Evolutionary conservation across 2,113 vertebrate genomes (phyloP).

Genomic region (Myotis yumanensis): DNA sequence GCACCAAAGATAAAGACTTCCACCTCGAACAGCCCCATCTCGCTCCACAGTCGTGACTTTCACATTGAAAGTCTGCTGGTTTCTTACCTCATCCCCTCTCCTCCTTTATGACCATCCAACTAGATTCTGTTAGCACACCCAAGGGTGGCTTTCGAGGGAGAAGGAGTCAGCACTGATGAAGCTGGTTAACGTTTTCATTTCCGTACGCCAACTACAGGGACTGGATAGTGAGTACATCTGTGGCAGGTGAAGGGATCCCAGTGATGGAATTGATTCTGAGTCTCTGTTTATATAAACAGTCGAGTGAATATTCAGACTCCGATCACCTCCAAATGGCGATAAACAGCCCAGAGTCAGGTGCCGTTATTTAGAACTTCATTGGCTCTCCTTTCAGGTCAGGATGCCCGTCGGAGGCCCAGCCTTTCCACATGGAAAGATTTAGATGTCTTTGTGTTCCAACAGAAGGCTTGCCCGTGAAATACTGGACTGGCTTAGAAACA

Average conservation of each 20-base stretch:
- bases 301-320: not conserved
- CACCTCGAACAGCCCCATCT: not conserved
- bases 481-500: not conserved
- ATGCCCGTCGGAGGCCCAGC: not conserved
- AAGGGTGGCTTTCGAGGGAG: constrained; percentile 49
- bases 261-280: constrained; percentile 15
- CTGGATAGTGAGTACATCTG: constrained; percentile 1
- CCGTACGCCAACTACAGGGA: not conserved
- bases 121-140: constrained; percentile 25
- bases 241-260: constrained; percentile 36
- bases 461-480: not conserved
- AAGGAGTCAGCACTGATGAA: constrained; percentile 40
- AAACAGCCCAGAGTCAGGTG: not conserved
- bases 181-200: constrained; percentile 65
- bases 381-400: not conserved
- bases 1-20: not conserved
- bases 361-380: not conserved
- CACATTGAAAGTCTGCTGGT: constrained; percentile 44
- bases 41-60: not conserved
- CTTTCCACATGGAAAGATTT: constrained; percentile 1
- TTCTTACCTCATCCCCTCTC: constrained; percentile 5
- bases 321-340: not conserved
- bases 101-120: constrained; percentile 44
- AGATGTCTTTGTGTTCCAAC: not conserved
- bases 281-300: constrained; percentile 17